Evolutionary conservation across 2,797 vertebrate genomes (phyloP), one percentile per base, ranked within the genome.

Genomic region (Moxostoma hubbsi): DNA sequence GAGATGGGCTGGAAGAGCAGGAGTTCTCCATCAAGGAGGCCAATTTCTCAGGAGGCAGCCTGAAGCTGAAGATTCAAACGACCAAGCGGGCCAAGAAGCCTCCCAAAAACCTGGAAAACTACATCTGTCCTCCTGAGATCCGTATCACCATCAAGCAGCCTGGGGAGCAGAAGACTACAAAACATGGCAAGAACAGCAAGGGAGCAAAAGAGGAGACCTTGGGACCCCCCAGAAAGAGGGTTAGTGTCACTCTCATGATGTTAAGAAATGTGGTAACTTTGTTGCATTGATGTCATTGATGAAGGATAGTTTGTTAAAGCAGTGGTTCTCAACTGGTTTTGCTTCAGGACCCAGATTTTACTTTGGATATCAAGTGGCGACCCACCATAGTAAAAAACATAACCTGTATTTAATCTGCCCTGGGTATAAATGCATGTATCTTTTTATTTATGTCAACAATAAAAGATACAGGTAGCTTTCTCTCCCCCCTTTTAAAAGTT

Each of bases 1-100:
- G 92, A 80, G 95, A 96, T 0, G 93, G 91, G 72, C 78, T 96
- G 82, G 95, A 96, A 74, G 95, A 99, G 73, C 97, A 99, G 91
- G 98, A 99, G 80, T 99, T 99, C 94, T 99, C 97, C 86, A 99
- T 99, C 92, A 99, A 99, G 90, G 98, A 99, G 88, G 97, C 98
- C 2, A 99, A 97, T 91, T 99, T 99, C 89, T 95, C 97, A 0
- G 97, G 98, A 88, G 98, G 98, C 85, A 99, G 98, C 88, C 94
- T 99, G 86, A 99, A 99, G 88, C 89, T 99, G 83, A 99, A 99
- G 93, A 99, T 99, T 85, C 98, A 99, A 92, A 99, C 97, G 73
- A 99, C 97, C 75, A 99, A 99, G 89, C 93, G 97, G 89, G 96
- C 97, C 0, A 99, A 99, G 93, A 99, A 99, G 90, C 98, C 96